A percentile compares a stretch with the other conserved stretches of the same genome.
Conservation (phyloP, 2,113 vertebrate species). For the Indri indri region DNA sequence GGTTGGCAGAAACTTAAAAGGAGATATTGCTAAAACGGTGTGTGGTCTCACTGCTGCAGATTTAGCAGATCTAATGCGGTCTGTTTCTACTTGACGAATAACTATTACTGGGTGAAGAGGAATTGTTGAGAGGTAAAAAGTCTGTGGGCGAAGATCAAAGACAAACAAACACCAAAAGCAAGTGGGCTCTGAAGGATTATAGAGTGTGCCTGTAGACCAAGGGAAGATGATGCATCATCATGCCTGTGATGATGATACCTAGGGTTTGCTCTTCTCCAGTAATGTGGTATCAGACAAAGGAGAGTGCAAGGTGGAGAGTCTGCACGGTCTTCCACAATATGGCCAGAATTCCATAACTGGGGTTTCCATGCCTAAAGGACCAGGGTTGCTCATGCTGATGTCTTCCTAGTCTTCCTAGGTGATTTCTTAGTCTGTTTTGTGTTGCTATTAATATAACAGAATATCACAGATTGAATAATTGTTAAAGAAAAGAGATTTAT, state of each 20-base stretch:
- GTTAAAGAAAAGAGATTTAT: background rate
- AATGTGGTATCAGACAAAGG: background rate
- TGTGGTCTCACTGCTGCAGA: background rate
- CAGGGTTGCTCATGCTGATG: background rate
- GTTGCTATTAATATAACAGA: background rate
- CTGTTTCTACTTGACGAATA: background rate
- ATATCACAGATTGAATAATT: background rate
- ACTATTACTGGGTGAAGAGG: background rate
- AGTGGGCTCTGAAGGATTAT: background rate
- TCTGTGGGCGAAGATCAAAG: background rate
- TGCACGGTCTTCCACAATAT: fast-evolving
- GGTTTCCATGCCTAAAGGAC: background rate
- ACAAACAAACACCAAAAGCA: background rate
- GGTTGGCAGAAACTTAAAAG: background rate
- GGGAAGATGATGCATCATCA: background rate
- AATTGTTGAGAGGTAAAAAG: background rate
- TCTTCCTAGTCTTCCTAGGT: background rate
- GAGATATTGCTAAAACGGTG: background rate
- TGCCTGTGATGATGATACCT: fast-evolving
- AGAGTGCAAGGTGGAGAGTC: background rate
- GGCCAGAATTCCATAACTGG: background rate
- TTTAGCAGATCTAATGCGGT: background rate
- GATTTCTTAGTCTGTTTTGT: background rate
- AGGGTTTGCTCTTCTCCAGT: background rate
- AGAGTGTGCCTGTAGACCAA: background rate